Base-by-base conservation (phyloP, 2,888 invertebrate species). In the Melinaea menophilus region DNA sequence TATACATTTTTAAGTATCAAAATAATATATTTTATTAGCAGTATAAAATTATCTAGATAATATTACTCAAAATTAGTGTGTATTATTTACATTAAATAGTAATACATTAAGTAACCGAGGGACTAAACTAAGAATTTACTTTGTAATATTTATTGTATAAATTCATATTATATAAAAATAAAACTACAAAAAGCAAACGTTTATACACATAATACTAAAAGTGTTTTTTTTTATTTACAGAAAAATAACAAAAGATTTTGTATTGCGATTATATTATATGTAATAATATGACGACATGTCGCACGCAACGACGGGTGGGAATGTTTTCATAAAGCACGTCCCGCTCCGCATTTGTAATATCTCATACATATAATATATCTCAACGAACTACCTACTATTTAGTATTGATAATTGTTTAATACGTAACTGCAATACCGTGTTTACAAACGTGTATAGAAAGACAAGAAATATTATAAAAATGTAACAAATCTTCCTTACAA, bases 401-500 rank as follows among this genome's bases (percentile, higher is more conserved):
- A 22, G 13, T 48, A 48, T 22, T 48, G n/a, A n/a, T n/a, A 4
- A 22, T 48, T 22, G 22, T 22, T 37, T 37, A 37, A 37, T 37
- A 37, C 7, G 37, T 37, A 2, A 2, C 4, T 37, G 37, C 37
- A 37, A 37, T 7, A 37, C 37, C 7, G 41, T 13, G 54, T 61
- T 58, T 59, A 46, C 34, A 55, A 61, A 57, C 47, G 59, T 64
- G 60, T 60, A 62, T 56, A 65, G 51, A 54, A 13, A 2, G 37
- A 60, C 41, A 35, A 47, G 59, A 65, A 63, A 59, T 56, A 65
- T 61, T 65, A 61, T 61, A 62, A 74, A 73, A 73, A 68, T 70
- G 69, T 66, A 67, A 69, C 69, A 72, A 75, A 81, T 80, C 76
- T 79, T 78, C 77, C 79, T 74, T 70, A 72, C 75, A 81, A 82